Percentiles rank a stretch among this genome's conserved stretches.
Evolutionary conservation across 1,140 invertebrate genomes (phyloP).

Genomic region (Limonius californicus): DNA sequence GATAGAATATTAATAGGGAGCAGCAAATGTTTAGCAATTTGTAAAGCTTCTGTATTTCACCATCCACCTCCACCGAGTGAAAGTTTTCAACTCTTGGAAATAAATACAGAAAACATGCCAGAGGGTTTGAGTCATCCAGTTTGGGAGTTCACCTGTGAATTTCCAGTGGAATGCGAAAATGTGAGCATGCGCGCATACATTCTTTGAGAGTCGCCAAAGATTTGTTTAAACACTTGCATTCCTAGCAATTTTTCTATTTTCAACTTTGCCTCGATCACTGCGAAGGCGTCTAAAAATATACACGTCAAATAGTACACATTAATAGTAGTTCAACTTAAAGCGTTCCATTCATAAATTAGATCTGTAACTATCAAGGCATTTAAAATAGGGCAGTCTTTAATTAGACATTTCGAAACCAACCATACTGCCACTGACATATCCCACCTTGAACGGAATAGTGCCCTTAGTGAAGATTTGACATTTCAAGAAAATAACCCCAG

Average conservation of each 20-base stretch:
- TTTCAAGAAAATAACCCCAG: no score
- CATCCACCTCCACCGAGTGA: neutral
- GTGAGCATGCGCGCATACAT: neutral
- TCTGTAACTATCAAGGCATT: no score
- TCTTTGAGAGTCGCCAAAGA: neutral
- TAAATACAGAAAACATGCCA: conserved; percentile 2
- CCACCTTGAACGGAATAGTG: no score
- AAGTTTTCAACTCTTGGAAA: neutral
- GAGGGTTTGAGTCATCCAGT: neutral
- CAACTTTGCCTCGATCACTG: neutral
- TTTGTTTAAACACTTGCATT: conserved; percentile 4
- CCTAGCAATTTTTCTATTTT: conserved; percentile 13
- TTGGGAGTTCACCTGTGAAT: conserved; percentile 5
- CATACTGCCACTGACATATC: no score
- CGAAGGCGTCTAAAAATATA: neutral
- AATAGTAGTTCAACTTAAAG: neutral
- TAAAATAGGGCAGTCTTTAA: no score
- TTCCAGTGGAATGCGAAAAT: conserved; percentile 2
- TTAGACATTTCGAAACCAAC: no score
- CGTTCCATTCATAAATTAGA: neutral
- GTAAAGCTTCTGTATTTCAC: neutral
- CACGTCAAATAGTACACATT: conserved; percentile 1
- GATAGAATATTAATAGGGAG: neutral
- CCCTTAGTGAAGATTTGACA: no score
- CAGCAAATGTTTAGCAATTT: neutral